Evolutionary conservation across 2,113 vertebrate species (phyloP).

Genomic region (Marcusenius ussheri): DNA sequence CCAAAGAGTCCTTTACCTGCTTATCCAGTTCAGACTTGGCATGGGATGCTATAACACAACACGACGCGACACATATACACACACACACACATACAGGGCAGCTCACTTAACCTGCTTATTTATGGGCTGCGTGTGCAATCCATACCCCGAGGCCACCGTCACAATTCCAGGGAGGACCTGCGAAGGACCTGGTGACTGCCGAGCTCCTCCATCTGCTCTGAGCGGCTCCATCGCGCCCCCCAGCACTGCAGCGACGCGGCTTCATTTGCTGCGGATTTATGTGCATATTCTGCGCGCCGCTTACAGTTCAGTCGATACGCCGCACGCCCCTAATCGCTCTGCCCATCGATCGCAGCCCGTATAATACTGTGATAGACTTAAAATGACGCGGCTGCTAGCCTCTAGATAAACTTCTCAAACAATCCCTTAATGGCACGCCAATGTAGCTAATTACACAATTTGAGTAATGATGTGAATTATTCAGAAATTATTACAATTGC

Average conservation of each 20-base stretch:
- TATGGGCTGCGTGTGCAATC: not conserved
- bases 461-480: conserved; percentile 29
- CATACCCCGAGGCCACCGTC: not conserved
- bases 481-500: not conserved
- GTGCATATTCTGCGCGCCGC: not conserved
- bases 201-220: not conserved
- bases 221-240: not conserved
- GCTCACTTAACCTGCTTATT: not conserved
- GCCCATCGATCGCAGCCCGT: not conserved
- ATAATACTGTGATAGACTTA: conserved; percentile 9
- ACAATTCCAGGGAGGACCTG: not conserved
- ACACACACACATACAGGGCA: not conserved
- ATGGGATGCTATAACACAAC: not conserved
- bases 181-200: not conserved
- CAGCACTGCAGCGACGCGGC: not conserved
- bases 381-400: not conserved
- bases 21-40: not conserved
- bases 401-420: conserved; percentile 20
- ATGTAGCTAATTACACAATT: conserved; percentile 27
- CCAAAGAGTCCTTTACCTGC: not conserved
- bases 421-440: conserved; percentile 38
- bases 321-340: not conserved
- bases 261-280: conserved; percentile 6
- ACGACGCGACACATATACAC: not conserved
- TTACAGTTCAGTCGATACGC: not conserved